Evolutionary conservation across 2,113 vertebrate species (phyloP).

Genomic region (Neolamprologus toae): DNA sequence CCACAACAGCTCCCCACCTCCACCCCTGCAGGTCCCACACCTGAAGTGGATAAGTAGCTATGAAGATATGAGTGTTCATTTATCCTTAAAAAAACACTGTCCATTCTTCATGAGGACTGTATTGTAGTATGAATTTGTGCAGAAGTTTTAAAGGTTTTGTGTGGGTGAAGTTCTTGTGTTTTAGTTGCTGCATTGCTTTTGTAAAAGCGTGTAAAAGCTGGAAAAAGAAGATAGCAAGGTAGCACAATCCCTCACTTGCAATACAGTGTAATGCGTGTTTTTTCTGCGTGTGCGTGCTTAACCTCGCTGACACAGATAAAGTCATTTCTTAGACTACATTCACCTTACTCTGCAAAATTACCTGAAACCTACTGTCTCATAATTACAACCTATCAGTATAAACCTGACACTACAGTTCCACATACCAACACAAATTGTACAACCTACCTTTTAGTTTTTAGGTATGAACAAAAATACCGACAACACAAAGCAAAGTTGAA

Average conservation of each 20-base stretch:
- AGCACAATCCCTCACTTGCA: neutral
- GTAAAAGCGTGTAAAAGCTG: neutral
- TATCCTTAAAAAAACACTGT: neutral
- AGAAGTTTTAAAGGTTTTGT: neutral
- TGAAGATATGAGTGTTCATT: neutral
- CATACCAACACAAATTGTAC: neutral
- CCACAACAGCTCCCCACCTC: neutral
- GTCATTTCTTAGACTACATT: neutral
- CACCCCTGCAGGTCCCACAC: neutral
- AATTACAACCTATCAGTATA: neutral
- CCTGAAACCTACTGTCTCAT: neutral
- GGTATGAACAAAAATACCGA: rapidly evolving
- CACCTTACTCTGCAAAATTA: neutral
- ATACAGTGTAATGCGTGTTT: neutral
- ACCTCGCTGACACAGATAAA: neutral
- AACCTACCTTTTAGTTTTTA: neutral
- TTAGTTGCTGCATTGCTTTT: neutral
- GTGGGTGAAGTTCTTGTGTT: neutral
- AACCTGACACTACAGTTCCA: neutral
- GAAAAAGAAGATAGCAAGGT: neutral
- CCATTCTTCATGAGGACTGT: neutral
- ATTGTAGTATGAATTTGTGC: neutral
- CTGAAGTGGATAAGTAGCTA: neutral
- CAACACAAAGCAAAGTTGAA: neutral
- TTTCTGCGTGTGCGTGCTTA: rapidly evolving